Base-by-base conservation (phyloP, 2,797 vertebrate species). In the Vespertilio murinus region DNA sequence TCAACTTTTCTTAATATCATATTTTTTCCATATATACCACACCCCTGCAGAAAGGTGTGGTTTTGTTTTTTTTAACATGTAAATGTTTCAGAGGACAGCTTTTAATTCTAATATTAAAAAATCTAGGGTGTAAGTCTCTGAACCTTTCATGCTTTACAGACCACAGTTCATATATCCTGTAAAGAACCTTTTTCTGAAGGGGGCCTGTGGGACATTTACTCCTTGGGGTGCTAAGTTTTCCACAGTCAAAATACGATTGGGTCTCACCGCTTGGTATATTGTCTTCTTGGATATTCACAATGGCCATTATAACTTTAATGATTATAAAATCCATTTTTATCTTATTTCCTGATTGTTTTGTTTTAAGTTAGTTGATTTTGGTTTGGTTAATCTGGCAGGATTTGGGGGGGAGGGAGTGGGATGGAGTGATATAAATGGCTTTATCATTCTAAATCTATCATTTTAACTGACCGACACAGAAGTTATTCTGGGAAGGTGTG, bases 301-400 rank as follows among this genome's bases (percentile, higher is more conserved):
- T 18, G 25, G 28, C 13, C 79, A 22, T 35, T 23, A 54, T 33
- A 42, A 75, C 49, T 56, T 87, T 73, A 83, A 88, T 42, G 38
- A 90, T 64, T 75, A 88, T 42, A 61, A 84, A 96, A 84, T 61
- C 14, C 0, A 65, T 35, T 25, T 84, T 70, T 74, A 61, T 77
- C 59, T 93, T 84, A 74, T 54, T 91, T 91, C 90, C 38, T 79
- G n/a, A 88, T 79, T 74, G 2, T n/a, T 95, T 80, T 75, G 9
- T 84, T 38, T 85, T 67, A 22, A 42, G 65, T 82, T 74, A 33
- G 45, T 75, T 91, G 33, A 65, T 54, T 86, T 82, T 90, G 40
- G 11, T 64, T 81, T 81, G 28, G 4, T 49, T 91, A 49, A 14
- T 52, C 54, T 54, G 56, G 47, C 23, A 12, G 52, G 33, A 65